phyloP scores from a whole-genome alignment of 2,797 vertebrate genomes.

The Helicolenus hilgendorfi region DNA sequence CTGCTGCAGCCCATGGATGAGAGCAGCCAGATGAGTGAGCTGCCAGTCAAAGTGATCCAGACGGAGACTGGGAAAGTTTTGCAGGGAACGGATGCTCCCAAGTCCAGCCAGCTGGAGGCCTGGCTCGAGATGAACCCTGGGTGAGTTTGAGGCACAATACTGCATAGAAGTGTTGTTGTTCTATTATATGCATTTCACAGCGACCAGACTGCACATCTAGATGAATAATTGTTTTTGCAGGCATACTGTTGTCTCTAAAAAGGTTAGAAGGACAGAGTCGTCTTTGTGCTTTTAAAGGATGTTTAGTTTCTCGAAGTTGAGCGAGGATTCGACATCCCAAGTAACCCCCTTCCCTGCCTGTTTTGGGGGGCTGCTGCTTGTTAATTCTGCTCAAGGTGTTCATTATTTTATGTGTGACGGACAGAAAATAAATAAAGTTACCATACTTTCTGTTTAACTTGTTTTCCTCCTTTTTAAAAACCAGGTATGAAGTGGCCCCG shows the following conservation, averaged over 20 bases:
- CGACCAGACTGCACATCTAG: not conserved
- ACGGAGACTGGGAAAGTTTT: constrained; percentile 98
- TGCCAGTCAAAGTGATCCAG: constrained; percentile 98
- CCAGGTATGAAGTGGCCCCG: constrained; percentile 97
- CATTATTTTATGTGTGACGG: not conserved
- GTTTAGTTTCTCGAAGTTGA: not conserved
- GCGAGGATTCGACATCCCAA: not conserved
- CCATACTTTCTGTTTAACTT: not conserved
- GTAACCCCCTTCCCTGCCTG: not conserved
- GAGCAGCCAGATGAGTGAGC: constrained; percentile 99
- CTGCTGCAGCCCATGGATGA: constrained; percentile 95
- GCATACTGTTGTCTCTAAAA: not conserved
- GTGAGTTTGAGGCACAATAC: constrained; percentile 79
- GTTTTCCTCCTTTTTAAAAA: not conserved
- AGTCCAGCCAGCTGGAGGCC: constrained; percentile 98
- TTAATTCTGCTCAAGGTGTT: not conserved
- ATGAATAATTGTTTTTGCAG: not conserved
- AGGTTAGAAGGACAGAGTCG: not conserved
- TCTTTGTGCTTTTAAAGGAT: not conserved
- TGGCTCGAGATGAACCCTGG: constrained; percentile 99
- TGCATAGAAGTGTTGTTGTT: not conserved
- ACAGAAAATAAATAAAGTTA: not conserved
- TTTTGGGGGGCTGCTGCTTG: not conserved
- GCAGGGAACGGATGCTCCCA: constrained; percentile 97
- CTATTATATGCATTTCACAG: not conserved